Percentiles rank a stretch among this genome's conserved stretches.
These are phyloP conservation scores for Hucho hucho DNA, from an alignment of 2,113 vertebrate genomes.

Conservation along the genomic window DNA sequence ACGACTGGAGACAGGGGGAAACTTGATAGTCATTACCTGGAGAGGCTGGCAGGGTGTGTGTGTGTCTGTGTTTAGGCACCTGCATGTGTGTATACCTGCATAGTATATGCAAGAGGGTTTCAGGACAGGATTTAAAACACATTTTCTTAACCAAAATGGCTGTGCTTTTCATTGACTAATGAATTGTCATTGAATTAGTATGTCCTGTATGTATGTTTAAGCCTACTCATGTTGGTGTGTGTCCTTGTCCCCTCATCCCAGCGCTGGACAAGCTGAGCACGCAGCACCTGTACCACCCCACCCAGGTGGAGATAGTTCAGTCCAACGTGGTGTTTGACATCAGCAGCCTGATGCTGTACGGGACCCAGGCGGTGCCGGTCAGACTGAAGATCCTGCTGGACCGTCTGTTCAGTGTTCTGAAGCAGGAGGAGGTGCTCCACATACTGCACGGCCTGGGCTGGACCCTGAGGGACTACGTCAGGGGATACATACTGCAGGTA, in stretches of 20 bases:
- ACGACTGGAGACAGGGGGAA: no score
- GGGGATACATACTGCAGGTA: constrained; percentile 95
- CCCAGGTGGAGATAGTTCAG: constrained; percentile 97
- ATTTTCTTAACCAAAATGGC: no score
- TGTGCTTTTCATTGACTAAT: no score
- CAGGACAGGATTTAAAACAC: no score
- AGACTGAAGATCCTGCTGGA: constrained; percentile 97
- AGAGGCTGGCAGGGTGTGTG: no score
- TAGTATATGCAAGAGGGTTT: no score
- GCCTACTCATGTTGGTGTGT: neutral
- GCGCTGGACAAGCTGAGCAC: constrained; percentile 94
- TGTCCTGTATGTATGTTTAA: neutral
- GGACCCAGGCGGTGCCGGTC: constrained; percentile 93
- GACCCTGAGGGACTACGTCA: constrained; percentile 96
- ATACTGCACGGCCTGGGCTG: constrained; percentile 95
- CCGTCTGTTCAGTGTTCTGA: constrained; percentile 95
- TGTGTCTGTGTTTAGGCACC: no score
- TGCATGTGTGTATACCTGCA: no score
- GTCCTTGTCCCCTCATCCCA: constrained; percentile 39
- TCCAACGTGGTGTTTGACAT: constrained; percentile 98
- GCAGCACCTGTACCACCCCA: constrained; percentile 86
- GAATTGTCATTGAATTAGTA: no score
- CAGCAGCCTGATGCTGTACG: constrained; percentile 96
- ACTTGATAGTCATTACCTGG: no score
- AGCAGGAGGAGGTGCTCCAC: constrained; percentile 93